A percentile compares a stretch with the other conserved stretches of the same genome.
Conservation (phyloP, 2,113 vertebrate species). For the Furnarius figulus region DNA sequence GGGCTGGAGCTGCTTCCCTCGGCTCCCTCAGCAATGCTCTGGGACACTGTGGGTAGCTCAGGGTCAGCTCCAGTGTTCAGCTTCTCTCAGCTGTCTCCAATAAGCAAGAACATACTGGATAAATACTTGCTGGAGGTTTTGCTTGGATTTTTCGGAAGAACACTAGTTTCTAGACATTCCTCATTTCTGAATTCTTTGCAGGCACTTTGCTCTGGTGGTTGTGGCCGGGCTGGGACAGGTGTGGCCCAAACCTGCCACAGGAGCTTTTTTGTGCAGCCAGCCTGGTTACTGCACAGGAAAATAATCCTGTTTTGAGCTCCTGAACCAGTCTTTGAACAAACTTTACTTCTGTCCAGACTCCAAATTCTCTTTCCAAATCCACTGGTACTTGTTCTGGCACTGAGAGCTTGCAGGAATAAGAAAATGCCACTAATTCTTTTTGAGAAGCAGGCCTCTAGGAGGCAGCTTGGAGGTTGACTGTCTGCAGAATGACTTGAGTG, state of each 20-base stretch:
- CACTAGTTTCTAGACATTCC: background rate
- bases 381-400: background rate
- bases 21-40: background rate
- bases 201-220: background rate
- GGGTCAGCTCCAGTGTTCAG: fast-evolving
- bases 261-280: background rate
- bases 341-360: background rate
- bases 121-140: background rate
- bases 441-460: background rate
- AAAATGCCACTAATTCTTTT: background rate
- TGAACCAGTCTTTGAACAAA: background rate
- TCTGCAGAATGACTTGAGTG: background rate
- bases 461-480: background rate
- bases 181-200: background rate
- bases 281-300: background rate
- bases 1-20: background rate
- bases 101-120: background rate
- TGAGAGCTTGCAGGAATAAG: background rate
- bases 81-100: background rate
- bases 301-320: background rate
- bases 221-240: background rate
- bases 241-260: background rate
- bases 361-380: background rate
- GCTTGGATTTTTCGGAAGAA: background rate
- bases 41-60: background rate